Percentiles rank a stretch among this genome's conserved stretches.
Conservation (phyloP, 37 sponge, comb jelly and placozoan genomes). For the Axinella damicornis region DNA sequence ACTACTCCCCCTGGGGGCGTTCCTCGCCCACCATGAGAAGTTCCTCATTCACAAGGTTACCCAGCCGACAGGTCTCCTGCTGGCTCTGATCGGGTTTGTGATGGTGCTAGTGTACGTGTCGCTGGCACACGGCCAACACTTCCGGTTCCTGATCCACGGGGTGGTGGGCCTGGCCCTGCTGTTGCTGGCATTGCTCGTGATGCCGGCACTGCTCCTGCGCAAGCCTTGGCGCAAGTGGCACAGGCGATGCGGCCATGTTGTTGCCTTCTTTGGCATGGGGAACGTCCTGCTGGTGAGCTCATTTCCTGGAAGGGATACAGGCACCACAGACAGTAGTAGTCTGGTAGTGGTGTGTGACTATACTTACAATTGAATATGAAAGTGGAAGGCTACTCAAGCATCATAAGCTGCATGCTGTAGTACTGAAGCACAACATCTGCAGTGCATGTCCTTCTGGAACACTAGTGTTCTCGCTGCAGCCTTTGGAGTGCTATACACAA, state of each 20-base stretch:
- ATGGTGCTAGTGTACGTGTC: constrained; percentile 37
- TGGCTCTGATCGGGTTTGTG: constrained; percentile 37
- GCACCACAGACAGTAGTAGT: too few relatives aligned
- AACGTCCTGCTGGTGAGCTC: constrained; percentile 58
- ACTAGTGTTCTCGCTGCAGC: too few relatives aligned
- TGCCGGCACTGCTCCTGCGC: constrained; percentile 38
- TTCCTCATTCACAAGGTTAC: constrained; percentile 35
- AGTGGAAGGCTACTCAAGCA: too few relatives aligned
- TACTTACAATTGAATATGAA: too few relatives aligned
- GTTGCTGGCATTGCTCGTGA: constrained; percentile 4
- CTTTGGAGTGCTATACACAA: too few relatives aligned
- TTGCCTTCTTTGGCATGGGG: constrained; percentile 58
- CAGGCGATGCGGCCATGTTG: constrained; percentile 39
- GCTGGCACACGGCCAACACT: constrained; percentile 40
- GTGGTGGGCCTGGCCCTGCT: constrained; percentile 57
- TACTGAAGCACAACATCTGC: too few relatives aligned
- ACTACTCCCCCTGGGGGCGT: constrained; percentile 56
- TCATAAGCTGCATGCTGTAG: too few relatives aligned
- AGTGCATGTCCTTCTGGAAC: too few relatives aligned
- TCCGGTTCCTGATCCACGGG: constrained; percentile 28
- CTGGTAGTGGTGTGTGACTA: too few relatives aligned
- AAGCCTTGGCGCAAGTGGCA: constrained; percentile 12
- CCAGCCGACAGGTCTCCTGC: constrained; percentile 13
- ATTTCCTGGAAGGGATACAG: not conserved
- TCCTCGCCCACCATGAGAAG: constrained; percentile 22